Base-by-base conservation (phyloP, 2,113 vertebrate genomes). In the Anhinga anhinga region DNA sequence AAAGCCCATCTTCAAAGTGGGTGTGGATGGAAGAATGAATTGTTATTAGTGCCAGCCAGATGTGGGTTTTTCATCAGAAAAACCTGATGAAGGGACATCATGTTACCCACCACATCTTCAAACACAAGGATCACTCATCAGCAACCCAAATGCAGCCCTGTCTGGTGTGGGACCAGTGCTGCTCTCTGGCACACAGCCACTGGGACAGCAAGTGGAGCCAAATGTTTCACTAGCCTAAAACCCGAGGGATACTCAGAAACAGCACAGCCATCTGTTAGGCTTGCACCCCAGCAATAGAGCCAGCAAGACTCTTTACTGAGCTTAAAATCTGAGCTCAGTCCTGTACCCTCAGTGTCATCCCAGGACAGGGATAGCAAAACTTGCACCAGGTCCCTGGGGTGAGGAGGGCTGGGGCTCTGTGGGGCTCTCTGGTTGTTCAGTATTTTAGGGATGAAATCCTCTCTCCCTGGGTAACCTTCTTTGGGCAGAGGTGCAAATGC, bases 311-410 rank as follows among this genome's bases (percentile, higher is more conserved):
- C 16, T 52, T 52, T 25, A 14, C 16, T 44, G 44, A 47, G 18
- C 45, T 47, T 47, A 47, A 47, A 47, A 47, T 47, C 45, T 47
- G 45, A 47, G 32, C 27, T 74, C 42, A 88, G 2, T 62, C 17
- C n/a, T 55, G 16, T n/a, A 47, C 3, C 5, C 11, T 59, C 40
- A 32, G 4, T 23, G 26, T 42, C 29, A 76, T 11, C 26, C 7
- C 19, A 59, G 47, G 32, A 71, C 12, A 79, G 25, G 47, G 55
- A 47, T 9, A 4, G 11, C 20, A 81, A 38, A 80, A 76, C 14
- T 79, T 1, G 0, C 13, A 19, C 5, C 1, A 0, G 11, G n/a
- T 32, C 25, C 34, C 23, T 3, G 4, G 38, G 15, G 1, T 87
- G 36, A 56, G 45, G 14, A 81, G 17, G 8, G 14, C 36, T 91